Conservation (phyloP, 1,140 invertebrate genomes). For the Lamellibrachia luymesi region DNA sequence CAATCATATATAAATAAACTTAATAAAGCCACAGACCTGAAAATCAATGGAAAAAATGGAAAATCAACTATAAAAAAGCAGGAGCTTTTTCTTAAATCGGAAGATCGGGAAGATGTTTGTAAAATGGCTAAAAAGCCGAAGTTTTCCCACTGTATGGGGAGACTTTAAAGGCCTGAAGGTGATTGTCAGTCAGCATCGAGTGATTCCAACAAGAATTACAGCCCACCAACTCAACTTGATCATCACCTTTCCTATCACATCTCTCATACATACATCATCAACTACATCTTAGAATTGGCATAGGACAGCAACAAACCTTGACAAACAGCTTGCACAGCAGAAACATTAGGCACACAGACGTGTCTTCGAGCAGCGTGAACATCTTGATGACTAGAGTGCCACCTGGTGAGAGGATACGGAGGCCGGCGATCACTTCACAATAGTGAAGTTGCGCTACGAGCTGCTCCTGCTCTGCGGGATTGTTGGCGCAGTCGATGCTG, state of each 20-base stretch:
- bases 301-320: slow-evolving; percentile 57
- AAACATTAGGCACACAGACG: slow-evolving; percentile 77
- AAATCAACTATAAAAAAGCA: background rate
- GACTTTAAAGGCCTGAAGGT: too few species aligned
- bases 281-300: background rate
- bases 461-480: slow-evolving; percentile 82
- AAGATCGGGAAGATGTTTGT: too few species aligned
- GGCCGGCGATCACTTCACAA: slow-evolving; percentile 76
- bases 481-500: slow-evolving; percentile 80
- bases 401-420: slow-evolving; percentile 69
- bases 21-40: slow-evolving; percentile 2
- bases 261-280: background rate
- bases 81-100: too few species aligned
- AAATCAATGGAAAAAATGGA: background rate
- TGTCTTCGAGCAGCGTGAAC: slow-evolving; percentile 86
- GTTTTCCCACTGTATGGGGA: too few species aligned
- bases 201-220: background rate
- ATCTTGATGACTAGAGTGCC: slow-evolving; percentile 87
- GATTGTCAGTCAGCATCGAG: too few species aligned
- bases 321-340: slow-evolving; percentile 74
- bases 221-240: background rate
- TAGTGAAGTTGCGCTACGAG: slow-evolving; percentile 75
- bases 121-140: too few species aligned
- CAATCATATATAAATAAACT: background rate
- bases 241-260: background rate